A percentile compares a stretch with the other conserved stretches of the same genome.
Evolutionary conservation across 1,140 invertebrate species (phyloP).

Genomic region (Heterodera schachtii): DNA sequence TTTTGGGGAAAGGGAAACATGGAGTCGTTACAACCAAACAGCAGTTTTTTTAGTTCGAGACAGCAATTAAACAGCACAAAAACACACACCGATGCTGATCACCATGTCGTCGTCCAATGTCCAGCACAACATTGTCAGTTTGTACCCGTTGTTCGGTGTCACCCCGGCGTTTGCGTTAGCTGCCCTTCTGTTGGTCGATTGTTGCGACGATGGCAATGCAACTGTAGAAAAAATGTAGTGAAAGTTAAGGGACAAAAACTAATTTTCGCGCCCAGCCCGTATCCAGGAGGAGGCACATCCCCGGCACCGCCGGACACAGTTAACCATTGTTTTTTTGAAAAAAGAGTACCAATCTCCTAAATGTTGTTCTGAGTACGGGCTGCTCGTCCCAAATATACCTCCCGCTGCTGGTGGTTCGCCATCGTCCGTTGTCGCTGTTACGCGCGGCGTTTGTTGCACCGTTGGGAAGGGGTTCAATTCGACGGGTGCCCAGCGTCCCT

Average conservation of each 20-base stretch:
- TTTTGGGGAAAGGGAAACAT: neutral
- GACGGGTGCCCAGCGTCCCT: constrained; percentile 68
- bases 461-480: constrained; percentile 30
- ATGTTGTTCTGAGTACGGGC: too few relatives aligned
- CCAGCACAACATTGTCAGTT: constrained; percentile 94
- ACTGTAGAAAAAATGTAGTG: too few relatives aligned
- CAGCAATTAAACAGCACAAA: too few relatives aligned
- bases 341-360: too few relatives aligned
- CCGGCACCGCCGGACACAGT: too few relatives aligned
- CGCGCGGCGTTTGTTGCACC: neutral
- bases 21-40: neutral
- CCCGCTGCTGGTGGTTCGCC: neutral
- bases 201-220: neutral
- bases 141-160: constrained; percentile 7
- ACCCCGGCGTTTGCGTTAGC: constrained; percentile 19
- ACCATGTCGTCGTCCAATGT: constrained; percentile 82
- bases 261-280: too few relatives aligned
- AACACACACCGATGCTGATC: constrained; percentile 74
- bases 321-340: too few relatives aligned
- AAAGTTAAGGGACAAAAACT: neutral
- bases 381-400: neutral
- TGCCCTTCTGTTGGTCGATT: neutral
- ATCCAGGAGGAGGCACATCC: too few relatives aligned
- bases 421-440: neutral
- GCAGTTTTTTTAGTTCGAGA: too few relatives aligned